Evolutionary conservation across 2,888 invertebrate species (phyloP).

Genomic region (Campoplex capitator): DNA sequence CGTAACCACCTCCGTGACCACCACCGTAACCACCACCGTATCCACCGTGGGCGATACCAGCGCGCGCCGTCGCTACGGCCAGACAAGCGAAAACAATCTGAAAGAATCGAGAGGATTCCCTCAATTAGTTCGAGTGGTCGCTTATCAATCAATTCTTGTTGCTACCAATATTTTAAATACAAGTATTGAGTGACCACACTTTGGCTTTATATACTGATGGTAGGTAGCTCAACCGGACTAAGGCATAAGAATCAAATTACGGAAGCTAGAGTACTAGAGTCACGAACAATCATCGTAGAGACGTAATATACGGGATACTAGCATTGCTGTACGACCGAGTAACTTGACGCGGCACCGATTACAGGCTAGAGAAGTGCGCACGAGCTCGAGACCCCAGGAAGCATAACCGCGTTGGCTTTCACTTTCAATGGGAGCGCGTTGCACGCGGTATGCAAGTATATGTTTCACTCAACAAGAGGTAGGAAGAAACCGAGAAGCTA

Average conservation of each 20-base stretch:
- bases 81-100: conserved; percentile 84
- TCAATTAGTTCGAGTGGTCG: conserved; percentile 14
- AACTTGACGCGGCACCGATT: conserved; percentile 63
- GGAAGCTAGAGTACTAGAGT: conserved; percentile 60
- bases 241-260: conserved; percentile 54
- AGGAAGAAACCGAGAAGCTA: conserved; percentile 52
- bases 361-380: conserved; percentile 57
- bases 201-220: not conserved
- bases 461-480: conserved; percentile 51
- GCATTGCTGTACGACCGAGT: conserved; percentile 40
- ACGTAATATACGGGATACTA: conserved; percentile 49
- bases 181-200: not conserved
- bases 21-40: conserved; percentile 77
- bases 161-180: not conserved
- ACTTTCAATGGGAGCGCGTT: conserved; percentile 76
- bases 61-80: conserved; percentile 83
- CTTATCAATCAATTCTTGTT: not conserved
- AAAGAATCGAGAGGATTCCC: conserved; percentile 36
- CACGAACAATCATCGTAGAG: conserved; percentile 61
- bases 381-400: conserved; percentile 60
- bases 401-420: conserved; percentile 78
- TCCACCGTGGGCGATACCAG: conserved; percentile 82
- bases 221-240: not conserved
- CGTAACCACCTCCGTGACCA: conserved; percentile 75
- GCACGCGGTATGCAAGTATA: conserved; percentile 52